Conservation (phyloP, 2,797 vertebrate genomes). For the Dermochelys coriacea region DNA sequence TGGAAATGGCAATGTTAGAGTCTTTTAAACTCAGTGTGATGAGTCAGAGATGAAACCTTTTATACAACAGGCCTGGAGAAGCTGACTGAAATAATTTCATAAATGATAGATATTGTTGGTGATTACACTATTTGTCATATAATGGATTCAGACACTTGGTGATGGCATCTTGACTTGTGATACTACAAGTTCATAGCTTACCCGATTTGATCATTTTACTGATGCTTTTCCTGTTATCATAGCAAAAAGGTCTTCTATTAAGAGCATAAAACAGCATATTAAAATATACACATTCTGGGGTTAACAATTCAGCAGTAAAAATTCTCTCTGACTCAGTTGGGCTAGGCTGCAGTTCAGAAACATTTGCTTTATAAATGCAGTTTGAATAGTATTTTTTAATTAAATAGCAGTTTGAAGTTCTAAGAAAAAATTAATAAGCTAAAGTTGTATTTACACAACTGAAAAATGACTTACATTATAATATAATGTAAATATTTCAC, state of each 20-base stretch:
- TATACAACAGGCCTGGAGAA: neutral
- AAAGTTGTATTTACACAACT: neutral
- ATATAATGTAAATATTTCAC: neutral
- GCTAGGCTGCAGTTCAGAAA: neutral
- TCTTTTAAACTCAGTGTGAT: neutral
- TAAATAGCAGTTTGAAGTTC: neutral
- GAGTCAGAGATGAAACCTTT: neutral
- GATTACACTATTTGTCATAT: neutral
- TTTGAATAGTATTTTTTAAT: neutral
- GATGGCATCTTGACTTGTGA: neutral
- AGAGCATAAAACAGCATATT: neutral
- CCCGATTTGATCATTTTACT: neutral
- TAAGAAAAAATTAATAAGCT: neutral
- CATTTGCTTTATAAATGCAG: neutral
- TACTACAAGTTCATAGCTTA: neutral
- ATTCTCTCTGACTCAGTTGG: neutral
- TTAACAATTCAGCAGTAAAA: neutral
- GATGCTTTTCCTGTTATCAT: neutral
- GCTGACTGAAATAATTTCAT: neutral
- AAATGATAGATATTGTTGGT: neutral
- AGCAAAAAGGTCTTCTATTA: neutral
- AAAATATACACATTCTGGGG: neutral
- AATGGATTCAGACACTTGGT: neutral
- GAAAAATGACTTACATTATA: neutral
- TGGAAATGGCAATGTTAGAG: neutral